Evolutionary conservation across 2,888 invertebrate species (phyloP).

Genomic region (Phanerotoma sp.): DNA sequence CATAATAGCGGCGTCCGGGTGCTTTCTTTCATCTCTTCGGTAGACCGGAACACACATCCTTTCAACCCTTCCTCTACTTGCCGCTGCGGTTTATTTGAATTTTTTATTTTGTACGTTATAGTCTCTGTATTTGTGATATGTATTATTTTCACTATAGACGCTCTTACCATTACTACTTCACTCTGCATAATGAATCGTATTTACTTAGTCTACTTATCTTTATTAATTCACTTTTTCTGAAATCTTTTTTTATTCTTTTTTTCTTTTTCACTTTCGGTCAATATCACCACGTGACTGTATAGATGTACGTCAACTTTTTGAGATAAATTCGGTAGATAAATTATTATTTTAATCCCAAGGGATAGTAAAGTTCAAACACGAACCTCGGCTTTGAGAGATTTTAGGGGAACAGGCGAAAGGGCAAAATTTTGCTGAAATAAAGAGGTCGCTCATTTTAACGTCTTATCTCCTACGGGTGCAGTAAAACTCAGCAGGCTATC

Average conservation of each 20-base stretch:
- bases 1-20: neutral
- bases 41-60: constrained; percentile 14
- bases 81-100: constrained; percentile 7
- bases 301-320: too few relatives aligned
- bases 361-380: neutral
- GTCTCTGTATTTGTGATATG: neutral
- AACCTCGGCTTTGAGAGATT: neutral
- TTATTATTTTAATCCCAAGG: neutral
- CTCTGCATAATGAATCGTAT: constrained; percentile 2
- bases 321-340: constrained; percentile 3
- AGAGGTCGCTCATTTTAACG: constrained; percentile 18
- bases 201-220: neutral
- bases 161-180: neutral
- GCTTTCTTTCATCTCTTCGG: constrained; percentile 15
- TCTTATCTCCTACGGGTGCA: constrained; percentile 12
- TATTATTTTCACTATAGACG: neutral
- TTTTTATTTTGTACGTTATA: constrained; percentile 1
- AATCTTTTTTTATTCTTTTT: neutral
- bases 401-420: neutral
- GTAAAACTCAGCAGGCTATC: constrained; percentile 15
- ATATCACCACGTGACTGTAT: neutral
- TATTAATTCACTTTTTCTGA: neutral
- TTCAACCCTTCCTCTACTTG: constrained; percentile 9
- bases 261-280: neutral
- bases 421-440: constrained; percentile 8